Conservation (phyloP, 2,113 vertebrate species). For the Alexandromys fortis region DNA sequence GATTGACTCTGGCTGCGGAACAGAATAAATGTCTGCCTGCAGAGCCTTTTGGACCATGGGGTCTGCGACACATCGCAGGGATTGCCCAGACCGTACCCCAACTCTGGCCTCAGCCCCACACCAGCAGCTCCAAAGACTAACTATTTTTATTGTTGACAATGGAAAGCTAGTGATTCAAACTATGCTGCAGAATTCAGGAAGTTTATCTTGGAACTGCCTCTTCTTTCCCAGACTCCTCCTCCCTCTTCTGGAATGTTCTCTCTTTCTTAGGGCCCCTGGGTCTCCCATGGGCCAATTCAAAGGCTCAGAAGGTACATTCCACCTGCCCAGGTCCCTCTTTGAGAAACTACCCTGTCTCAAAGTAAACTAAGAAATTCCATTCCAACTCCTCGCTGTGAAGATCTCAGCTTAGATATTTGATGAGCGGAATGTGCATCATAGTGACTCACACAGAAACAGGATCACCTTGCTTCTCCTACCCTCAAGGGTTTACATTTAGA, state of each 20-base stretch:
- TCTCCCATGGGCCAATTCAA: not conserved
- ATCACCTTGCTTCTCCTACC: not conserved
- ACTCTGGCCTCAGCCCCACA: not conserved
- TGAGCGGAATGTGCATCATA: constrained; percentile 43
- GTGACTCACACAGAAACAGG: not conserved
- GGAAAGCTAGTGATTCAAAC: not conserved
- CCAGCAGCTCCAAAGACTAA: not conserved
- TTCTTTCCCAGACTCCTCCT: constrained; percentile 38
- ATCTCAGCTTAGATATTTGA: constrained; percentile 32
- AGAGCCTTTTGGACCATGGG: not conserved
- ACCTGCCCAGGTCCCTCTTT: not conserved
- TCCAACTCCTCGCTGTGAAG: not conserved
- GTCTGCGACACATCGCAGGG: not conserved
- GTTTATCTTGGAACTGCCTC: constrained; percentile 29
- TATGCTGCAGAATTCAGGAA: constrained; percentile 13
- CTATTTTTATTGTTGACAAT: not conserved
- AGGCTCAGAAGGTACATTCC: not conserved
- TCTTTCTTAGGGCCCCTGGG: not conserved
- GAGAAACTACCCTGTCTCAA: not conserved
- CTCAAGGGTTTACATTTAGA: constrained; percentile 9
- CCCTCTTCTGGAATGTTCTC: not conserved
- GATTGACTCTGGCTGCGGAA: not conserved
- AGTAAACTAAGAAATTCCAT: not conserved
- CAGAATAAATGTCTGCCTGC: not conserved
- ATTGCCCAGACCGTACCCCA: not conserved